These are phyloP conservation scores for Pseudomyrmex flavicornis DNA, from an alignment of 1,140 invertebrate genomes.

Conservation along the genomic window DNA sequence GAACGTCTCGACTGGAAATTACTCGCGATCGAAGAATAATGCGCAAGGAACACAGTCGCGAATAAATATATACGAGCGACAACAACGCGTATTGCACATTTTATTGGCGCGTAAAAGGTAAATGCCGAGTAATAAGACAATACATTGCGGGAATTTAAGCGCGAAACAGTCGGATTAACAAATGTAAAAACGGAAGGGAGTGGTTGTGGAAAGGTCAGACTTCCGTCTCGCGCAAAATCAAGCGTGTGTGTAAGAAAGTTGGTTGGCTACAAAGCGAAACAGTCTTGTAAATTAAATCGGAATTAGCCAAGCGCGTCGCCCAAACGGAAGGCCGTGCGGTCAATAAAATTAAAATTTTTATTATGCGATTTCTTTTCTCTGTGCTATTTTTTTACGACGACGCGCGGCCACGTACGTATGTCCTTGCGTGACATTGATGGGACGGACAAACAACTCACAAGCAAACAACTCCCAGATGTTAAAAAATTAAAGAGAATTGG, in stretches of 20 bases:
- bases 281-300: constrained; percentile 58
- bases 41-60: neutral
- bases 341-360: constrained; percentile 75
- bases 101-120: neutral
- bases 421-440: neutral
- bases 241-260: neutral
- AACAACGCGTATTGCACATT: neutral
- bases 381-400: constrained; percentile 65
- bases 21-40: neutral
- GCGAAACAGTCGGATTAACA: no score
- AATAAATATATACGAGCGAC: neutral
- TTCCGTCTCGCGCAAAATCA: no score
- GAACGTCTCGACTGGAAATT: constrained; percentile 16
- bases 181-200: no score
- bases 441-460: no score
- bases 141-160: no score
- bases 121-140: no score
- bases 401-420: neutral
- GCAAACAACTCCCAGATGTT: neutral
- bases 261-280: neutral
- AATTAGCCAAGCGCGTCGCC: constrained; percentile 7
- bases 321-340: constrained; percentile 38
- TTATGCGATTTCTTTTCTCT: constrained; percentile 23
- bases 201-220: no score
- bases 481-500: neutral